Percentiles rank a stretch among this genome's conserved stretches.
Evolutionary conservation across 1,140 invertebrate species (phyloP).

Genomic region (Helicoverpa zea): DNA sequence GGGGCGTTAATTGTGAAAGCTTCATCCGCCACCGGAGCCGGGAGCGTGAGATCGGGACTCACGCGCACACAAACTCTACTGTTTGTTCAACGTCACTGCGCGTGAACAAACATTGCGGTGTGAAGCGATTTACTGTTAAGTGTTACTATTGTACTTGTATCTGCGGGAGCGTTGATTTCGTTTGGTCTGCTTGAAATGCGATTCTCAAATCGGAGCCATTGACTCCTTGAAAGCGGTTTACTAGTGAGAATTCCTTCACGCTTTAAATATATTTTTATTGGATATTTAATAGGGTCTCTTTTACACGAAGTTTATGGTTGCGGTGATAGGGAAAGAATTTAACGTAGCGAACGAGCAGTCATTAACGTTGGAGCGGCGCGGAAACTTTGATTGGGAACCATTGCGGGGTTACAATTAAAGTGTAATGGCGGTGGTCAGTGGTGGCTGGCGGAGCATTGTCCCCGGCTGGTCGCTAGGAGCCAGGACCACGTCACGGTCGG

Average conservation of each 20-base stretch:
- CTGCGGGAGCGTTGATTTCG: constrained; percentile 39
- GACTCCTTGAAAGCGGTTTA: background rate
- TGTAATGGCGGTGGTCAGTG: constrained; percentile 38
- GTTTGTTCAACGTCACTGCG: constrained; percentile 44
- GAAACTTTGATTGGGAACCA: constrained; percentile 32
- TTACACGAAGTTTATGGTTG: constrained; percentile 5
- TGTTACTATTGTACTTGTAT: constrained; percentile 54
- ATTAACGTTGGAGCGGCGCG: background rate
- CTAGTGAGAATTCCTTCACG: constrained; percentile 5
- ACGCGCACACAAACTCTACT: constrained; percentile 41
- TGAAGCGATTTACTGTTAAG: constrained; percentile 61
- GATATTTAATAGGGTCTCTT: background rate
- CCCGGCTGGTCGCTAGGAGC: constrained; percentile 53
- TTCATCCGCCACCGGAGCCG: constrained; percentile 41
- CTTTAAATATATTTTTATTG: constrained; percentile 20
- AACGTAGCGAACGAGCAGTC: constrained; percentile 11
- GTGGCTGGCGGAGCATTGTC: constrained; percentile 63
- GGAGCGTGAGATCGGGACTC: constrained; percentile 50
- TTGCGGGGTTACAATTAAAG: constrained; percentile 35
- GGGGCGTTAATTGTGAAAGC: constrained; percentile 67
- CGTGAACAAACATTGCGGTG: constrained; percentile 59
- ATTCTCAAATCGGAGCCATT: constrained; percentile 8
- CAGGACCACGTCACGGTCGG: constrained; percentile 63
- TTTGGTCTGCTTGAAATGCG: background rate
- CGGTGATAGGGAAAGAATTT: background rate